A percentile compares a stretch with the other conserved stretches of the same genome.
Evolutionary conservation across 1,140 invertebrate species (phyloP).

Genomic region (Sesamia nonagrioides): DNA sequence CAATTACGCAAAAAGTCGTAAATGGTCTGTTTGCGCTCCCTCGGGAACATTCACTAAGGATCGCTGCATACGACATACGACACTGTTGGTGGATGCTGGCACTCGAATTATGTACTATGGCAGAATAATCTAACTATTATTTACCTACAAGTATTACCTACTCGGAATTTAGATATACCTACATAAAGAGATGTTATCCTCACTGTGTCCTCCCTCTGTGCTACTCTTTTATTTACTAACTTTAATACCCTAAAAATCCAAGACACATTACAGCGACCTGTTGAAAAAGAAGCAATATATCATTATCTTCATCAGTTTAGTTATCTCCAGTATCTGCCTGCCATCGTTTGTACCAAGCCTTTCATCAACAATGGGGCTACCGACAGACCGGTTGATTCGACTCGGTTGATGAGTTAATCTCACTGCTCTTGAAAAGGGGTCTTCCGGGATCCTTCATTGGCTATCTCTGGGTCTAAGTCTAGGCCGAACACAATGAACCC

Average conservation of each 20-base stretch:
- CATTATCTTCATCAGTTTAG: background rate
- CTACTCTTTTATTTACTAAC: too few relatives aligned
- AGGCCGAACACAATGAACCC: background rate
- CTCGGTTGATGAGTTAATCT: background rate
- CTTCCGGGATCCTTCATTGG: background rate
- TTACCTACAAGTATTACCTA: too few relatives aligned
- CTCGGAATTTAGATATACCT: too few relatives aligned
- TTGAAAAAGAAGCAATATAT: too few relatives aligned
- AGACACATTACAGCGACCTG: too few relatives aligned
- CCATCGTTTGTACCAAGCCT: background rate
- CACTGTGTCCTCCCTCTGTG: too few relatives aligned
- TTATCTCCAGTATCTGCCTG: background rate
- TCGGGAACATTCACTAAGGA: constrained; percentile 23
- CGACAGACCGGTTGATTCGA: background rate
- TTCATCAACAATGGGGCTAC: constrained; percentile 1
- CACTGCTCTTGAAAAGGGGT: background rate
- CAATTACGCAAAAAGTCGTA: constrained; percentile 14
- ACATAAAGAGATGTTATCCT: too few relatives aligned
- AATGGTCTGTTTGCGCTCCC: constrained; percentile 27
- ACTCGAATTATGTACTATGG: background rate
- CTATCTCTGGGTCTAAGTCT: background rate
- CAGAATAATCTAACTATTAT: too few relatives aligned
- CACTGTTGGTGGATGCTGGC: background rate
- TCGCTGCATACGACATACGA: background rate
- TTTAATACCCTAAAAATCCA: too few relatives aligned